A percentile compares a stretch with the other conserved stretches of the same genome.
Conservation (phyloP, 2,888 invertebrate species). For the Rotaria socialis region DNA sequence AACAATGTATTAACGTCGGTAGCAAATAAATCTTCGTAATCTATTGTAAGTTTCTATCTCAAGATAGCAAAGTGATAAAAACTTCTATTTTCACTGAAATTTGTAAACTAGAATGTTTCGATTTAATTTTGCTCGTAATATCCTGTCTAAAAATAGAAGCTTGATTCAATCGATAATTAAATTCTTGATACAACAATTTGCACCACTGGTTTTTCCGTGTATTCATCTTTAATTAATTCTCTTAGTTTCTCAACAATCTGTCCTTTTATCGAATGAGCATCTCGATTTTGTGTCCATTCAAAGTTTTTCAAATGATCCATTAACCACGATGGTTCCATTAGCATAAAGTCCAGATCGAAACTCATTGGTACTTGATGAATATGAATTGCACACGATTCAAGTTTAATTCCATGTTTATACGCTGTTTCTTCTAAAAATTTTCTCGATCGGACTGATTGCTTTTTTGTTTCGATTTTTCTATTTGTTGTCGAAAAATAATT, state of each 20-base stretch:
- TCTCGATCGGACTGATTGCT: neutral
- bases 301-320: neutral
- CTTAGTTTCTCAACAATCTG: neutral
- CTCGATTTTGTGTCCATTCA: neutral
- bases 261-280: neutral
- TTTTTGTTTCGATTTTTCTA: no score
- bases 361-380: neutral
- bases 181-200: neutral
- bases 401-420: neutral
- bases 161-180: neutral
- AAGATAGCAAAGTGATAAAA: no score
- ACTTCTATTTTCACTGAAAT: no score
- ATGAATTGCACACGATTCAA: neutral
- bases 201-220: neutral
- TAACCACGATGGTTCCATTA: neutral
- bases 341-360: conserved; percentile 15
- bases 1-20: no score
- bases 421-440: neutral
- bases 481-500: neutral
- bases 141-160: no score
- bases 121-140: no score
- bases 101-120: no score
- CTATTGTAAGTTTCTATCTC: no score
- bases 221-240: neutral
- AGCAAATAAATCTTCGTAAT: no score